These are phyloP conservation scores for Hippoglossus stenolepis DNA, from an alignment of 2,113 vertebrate genomes.

Conservation along the genomic window DNA sequence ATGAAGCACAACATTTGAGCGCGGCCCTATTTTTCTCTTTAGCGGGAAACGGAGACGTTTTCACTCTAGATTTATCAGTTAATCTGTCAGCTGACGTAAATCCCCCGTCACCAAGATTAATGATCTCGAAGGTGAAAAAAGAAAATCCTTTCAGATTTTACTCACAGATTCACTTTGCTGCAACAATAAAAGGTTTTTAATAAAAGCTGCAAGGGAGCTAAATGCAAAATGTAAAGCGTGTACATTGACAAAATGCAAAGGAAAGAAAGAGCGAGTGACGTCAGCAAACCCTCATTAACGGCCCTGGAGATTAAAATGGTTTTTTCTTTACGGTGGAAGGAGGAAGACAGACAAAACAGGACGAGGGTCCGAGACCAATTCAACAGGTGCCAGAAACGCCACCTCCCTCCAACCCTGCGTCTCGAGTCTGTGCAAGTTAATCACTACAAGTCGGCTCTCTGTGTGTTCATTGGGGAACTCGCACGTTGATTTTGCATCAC, in stretches of 20 bases:
- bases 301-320: neutral
- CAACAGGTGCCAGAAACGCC: constrained; percentile 9
- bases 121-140: constrained; percentile 18
- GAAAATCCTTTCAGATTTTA: constrained; percentile 18
- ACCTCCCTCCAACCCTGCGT: neutral
- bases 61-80: constrained; percentile 64
- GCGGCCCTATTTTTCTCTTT: constrained; percentile 62
- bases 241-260: neutral
- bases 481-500: neutral
- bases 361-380: neutral
- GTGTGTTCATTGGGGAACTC: neutral
- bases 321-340: neutral
- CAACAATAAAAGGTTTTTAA: constrained; percentile 1
- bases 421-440: neutral
- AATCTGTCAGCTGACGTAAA: constrained; percentile 66
- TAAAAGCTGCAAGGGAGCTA: constrained; percentile 4
- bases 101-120: constrained; percentile 66
- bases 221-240: constrained; percentile 15
- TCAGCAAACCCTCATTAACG: neutral
- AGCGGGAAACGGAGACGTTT: constrained; percentile 70
- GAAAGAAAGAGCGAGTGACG: neutral
- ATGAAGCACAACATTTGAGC: constrained; percentile 57
- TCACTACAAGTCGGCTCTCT: neutral
- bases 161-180: neutral
- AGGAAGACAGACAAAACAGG: neutral